A percentile compares a stretch with the other conserved stretches of the same genome.
Conservation (phyloP, 2,797 vertebrate species). For the Forpus xanthops region DNA sequence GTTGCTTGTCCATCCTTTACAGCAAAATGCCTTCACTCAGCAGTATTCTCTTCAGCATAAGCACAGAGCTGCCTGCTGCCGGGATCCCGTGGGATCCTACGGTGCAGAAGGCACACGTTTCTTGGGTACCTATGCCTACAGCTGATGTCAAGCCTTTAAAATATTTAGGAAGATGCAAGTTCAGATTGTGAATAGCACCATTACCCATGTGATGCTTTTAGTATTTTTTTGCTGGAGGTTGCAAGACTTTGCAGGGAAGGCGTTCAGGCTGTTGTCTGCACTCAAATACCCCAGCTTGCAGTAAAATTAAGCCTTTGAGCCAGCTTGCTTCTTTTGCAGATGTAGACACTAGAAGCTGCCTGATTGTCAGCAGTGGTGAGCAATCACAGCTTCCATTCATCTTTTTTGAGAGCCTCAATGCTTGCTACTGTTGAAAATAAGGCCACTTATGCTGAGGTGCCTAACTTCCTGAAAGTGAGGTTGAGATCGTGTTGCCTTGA, state of each 20-base stretch:
- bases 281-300: constrained; percentile 21
- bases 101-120: neutral
- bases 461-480: constrained; percentile 20
- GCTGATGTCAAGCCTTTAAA: constrained; percentile 28
- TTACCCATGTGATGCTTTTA: constrained; percentile 18
- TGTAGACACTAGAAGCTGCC: constrained; percentile 56
- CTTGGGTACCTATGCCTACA: neutral
- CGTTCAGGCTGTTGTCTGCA: constrained; percentile 7
- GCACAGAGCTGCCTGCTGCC: neutral
- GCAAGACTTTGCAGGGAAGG: constrained; percentile 42
- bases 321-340: constrained; percentile 65
- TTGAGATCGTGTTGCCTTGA: constrained; percentile 35
- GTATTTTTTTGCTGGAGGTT: constrained; percentile 55
- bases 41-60: neutral
- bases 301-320: constrained; percentile 38
- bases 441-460: constrained; percentile 55
- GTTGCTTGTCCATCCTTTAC: neutral
- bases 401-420: constrained; percentile 30
- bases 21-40: constrained; percentile 37
- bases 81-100: neutral
- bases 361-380: constrained; percentile 64
- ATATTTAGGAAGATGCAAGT: constrained; percentile 56
- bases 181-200: neutral
- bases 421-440: constrained; percentile 37
- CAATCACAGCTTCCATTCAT: constrained; percentile 64